Evolutionary conservation across 2,888 invertebrate genomes (phyloP), one percentile per base, ranked within the genome.

Genomic region (Agrotis ipsilon): DNA sequence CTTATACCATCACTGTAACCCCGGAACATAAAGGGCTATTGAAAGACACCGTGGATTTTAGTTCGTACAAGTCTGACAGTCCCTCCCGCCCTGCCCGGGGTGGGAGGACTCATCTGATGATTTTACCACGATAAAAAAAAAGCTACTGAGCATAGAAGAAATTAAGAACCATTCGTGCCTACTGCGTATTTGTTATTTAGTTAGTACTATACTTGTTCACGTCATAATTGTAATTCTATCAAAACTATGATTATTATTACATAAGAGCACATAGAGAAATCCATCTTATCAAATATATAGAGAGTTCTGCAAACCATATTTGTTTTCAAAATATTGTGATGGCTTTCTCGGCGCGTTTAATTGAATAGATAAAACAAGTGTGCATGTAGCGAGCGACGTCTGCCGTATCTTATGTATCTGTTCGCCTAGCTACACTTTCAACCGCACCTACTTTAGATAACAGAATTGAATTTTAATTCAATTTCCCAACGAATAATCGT

Each of bases 401-500:
- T 70, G 63, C 72, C 74, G 43, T 82, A 78, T 72, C 73, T 74
- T 63, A 45, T 63, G 54, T 70, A 75, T 73, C 62, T 69, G 55
- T 68, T 80, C 72, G 72, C 77, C 79, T 80, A 81, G 78, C 79
- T 80, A 81, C 76, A 85, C 82, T 84, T 83, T 78, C 75, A 81
- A 75, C 82, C 77, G 81, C 76, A 72, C 75, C 77, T 67, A 82
- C 80, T 72, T 72, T 77, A 86, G 83, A 86, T 86, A 90, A 89
- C 90, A 86, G 85, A 93, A 93, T 91, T 90, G 87, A 89, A 91
- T 90, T 92, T 88, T 90, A 92, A 93, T 92, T 89, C 88, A 92
- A 93, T 94, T 91, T 88, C 78, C 73, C 80, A 81, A 82, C 84
- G 78, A 86, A 89, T 94, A 94, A 95, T 92, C 88, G 83, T 87